Evolutionary conservation across 2,888 invertebrate species (phyloP), one percentile per base, ranked within the genome.

Genomic region (Helicoverpa assulta): DNA sequence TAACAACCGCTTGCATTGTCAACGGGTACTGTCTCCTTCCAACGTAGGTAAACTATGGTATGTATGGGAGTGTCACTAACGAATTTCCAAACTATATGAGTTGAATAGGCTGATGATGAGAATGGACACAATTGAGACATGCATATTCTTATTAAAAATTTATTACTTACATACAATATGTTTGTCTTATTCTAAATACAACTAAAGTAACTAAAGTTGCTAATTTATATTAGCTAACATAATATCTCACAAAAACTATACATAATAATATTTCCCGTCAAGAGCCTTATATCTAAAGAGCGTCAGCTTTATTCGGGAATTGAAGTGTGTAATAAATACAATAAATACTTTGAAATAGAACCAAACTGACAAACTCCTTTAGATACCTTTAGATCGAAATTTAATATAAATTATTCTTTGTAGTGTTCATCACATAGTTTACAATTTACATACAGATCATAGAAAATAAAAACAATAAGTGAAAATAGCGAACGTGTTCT

Each of bases 81-180:
- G 33, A 33, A 33, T 33, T 33, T 33, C 7, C 33, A 5, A 5
- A 29, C 7, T 29, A 33, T 33, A 33, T 10, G 33, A 33, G 33
- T 33, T 33, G 33, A 33, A 33, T 33, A 33, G 8, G 40, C 40
- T 14, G 10, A 40, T 40, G 40, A 40, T 14, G 14, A 14, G 40
- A 12, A 40, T 12, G 40, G 14, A 12, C 14, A 78, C 63, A 75
- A 80, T 66, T 61, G 47, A 66, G 65, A 71, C 59, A 47, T 85
- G 85, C 81, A 85, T 86, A 86, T 91, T 92, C 90, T 94, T 92
- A 92, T 93, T 93, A 92, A 94, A 88, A 95, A 93, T 93, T 91
- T 94, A 95, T 95, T 95, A 89, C 95, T 95, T 95, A 95, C 92
- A 91, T 93, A 93, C 92, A 93, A 92, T 93, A 92, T 85, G 90